Base-by-base conservation (phyloP, 2,888 invertebrate species). In the Micoletzkya japonica region DNA sequence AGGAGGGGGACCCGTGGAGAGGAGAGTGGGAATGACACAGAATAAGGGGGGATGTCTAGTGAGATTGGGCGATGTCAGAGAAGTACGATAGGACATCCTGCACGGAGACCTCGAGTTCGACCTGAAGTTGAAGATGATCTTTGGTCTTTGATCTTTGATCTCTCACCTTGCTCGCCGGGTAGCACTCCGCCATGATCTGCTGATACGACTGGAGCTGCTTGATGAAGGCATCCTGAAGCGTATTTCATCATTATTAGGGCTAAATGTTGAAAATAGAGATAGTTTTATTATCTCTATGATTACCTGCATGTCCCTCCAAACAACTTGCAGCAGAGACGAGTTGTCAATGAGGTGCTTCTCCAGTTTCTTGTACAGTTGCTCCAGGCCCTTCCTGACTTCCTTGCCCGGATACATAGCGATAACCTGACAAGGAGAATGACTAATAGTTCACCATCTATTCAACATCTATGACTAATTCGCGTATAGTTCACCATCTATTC, bases 251-350 rank as follows among this genome's bases (percentile, higher is more conserved):
- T 39, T 39, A 26, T 39, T 10, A 30, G 14, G 7, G 28, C 4
- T 32, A 57, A 57, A 6, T 14, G 7, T n/a, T 17, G 14, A 52
- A 6, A 17, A n/a, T 6, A 7, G 24, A 6, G 17, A 6, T 6
- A 24, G 52, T 17, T 7, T 52, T 24, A n/a, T n/a, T n/a, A 52
- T 52, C 52, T 6, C n/a, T 7, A 6, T 20, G 6, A 14, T 39
- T 70, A 78, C 81, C 79, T 97, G 96, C 96, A 98, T 96, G 82
- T 95, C 93, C 86, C 94, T 91, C 98, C 98, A 98, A 71, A 98
- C 97, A 64, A 98, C 97, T 90, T 93, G 88, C 83, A 85, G 72
- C 72, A 82, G 77, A 4, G 79, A 78, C 10, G 83, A 84, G 28
- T 79, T 77, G 39, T 76, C 77, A 84, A 93, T 93, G 58, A 97